phyloP scores from a whole-genome alignment of 92 coral and sea anemone genomes.

The Epizoanthus stellaris region DNA sequence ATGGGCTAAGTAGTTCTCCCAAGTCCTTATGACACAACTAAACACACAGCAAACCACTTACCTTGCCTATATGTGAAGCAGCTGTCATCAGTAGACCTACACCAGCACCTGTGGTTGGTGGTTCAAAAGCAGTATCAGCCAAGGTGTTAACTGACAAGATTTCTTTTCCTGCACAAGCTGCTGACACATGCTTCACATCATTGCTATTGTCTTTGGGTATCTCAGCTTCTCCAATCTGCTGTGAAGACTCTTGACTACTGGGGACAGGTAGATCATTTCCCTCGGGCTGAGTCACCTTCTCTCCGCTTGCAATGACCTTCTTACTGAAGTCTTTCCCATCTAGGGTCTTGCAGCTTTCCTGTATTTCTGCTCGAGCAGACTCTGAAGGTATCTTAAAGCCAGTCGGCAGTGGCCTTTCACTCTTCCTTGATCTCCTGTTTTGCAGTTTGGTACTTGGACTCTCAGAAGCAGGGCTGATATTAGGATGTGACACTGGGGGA shows the following conservation, averaged over 20 bases:
- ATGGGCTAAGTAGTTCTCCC: too few relatives aligned
- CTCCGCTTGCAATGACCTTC: not conserved
- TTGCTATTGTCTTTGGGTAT: not conserved
- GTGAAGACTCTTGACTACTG: not conserved
- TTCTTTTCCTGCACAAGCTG: not conserved
- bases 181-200: not conserved
- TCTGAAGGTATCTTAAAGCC: slow-evolving; percentile 28
- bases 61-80: slow-evolving; percentile 24
- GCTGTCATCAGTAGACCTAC: not conserved
- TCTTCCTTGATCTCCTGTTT: slow-evolving; percentile 67
- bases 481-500: slow-evolving; percentile 45
- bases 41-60: not conserved
- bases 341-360: slow-evolving; percentile 5
- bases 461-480: slow-evolving; percentile 65
- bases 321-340: slow-evolving; percentile 1
- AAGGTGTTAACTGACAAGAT: not conserved
- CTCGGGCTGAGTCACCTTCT: not conserved
- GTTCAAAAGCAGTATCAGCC: not conserved
- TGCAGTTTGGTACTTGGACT: slow-evolving; percentile 49
- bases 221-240: not conserved
- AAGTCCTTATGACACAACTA: too few relatives aligned
- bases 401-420: slow-evolving; percentile 67
- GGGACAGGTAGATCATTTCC: too few relatives aligned
- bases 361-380: not conserved
- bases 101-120: slow-evolving; percentile 1